A percentile compares a stretch with the other conserved stretches of the same genome.
phyloP scores from a whole-genome alignment of 2,888 invertebrate species.

The Phyto melanocephala region DNA sequence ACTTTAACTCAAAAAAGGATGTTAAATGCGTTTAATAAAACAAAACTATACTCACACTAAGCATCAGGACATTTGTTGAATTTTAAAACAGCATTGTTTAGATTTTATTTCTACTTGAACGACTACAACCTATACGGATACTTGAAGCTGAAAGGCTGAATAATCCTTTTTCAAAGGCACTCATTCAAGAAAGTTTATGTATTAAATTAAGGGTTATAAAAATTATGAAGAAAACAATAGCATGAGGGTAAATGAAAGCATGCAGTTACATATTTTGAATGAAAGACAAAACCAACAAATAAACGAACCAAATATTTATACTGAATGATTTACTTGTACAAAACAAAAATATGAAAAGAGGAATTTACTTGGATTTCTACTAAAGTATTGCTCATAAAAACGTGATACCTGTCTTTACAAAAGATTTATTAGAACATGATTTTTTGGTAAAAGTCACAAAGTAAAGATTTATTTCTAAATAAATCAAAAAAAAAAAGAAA shows the following conservation, averaged over 20 bases:
- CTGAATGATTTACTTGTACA: conserved; percentile 39
- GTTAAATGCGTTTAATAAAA: conserved; percentile 47
- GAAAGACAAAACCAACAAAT: conserved; percentile 23
- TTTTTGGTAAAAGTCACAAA: conserved; percentile 42
- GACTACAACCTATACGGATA: conserved; percentile 19
- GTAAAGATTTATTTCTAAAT: conserved; percentile 55
- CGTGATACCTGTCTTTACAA: conserved; percentile 56
- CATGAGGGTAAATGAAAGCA: not conserved
- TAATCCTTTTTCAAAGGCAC: conserved; percentile 35
- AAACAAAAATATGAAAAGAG: not conserved
- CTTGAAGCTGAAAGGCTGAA: conserved; percentile 41
- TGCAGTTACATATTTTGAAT: not conserved
- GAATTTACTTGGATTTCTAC: not conserved
- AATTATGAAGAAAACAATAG: conserved; percentile 39
- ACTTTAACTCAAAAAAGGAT: conserved; percentile 53
- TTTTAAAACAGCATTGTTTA: conserved; percentile 38
- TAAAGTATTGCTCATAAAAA: conserved; percentile 26
- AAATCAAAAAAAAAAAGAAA: not conserved
- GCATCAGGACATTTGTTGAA: conserved; percentile 47
- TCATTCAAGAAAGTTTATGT: no score
- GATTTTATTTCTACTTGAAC: conserved; percentile 32
- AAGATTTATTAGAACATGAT: conserved; percentile 58
- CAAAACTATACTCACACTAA: conserved; percentile 19
- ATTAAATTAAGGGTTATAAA: conserved; percentile 51
- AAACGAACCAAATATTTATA: not conserved